Evolutionary conservation across 2,113 vertebrate species (phyloP), one percentile per base, ranked within the genome.

Genomic region (Halcyon malimbica): DNA sequence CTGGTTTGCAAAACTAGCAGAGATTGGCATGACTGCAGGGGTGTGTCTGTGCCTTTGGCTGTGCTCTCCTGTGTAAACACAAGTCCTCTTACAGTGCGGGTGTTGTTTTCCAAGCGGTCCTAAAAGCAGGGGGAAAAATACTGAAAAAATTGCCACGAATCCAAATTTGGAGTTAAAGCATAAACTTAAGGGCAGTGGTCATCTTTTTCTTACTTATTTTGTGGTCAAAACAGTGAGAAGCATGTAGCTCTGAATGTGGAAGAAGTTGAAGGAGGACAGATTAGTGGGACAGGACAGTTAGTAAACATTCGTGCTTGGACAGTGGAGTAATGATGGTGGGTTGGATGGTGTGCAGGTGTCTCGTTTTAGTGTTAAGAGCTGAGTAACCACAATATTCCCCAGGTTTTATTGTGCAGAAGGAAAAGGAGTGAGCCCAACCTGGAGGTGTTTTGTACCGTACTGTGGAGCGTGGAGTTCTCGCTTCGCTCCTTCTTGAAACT

Each of bases 51-150:
- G 85, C 46, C 75, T 88, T 76, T 74, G 67, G 67, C 87, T 1
- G 10, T 44, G 64, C 41, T 95, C 24, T 81, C 75, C 48, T 88
- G 33, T 0, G 0, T 81, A 50, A 87, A 92, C n/a, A 28, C 41
- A 65, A 46, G 56, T 46, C 28, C 3, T 39, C 17, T 46, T 56
- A 11, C 11, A 23, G 28, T 54, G 44, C 29, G 44, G 88, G 33
- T 95, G 91, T 90, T 35, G 39, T 59, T 94, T 85, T 71, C 87
- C 94, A 92, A 89, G 62, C 89, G 12, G 10, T 62, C 37, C 63
- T 73, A 67, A 67, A 73, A 93, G 24, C 56, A 57, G 56, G 35
- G 33, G 10, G 21, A 48, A 20, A 80, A 74, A 82, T 48, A 64
- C 62, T 85, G 87, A 67, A 83, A 90, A 87, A 46, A 83, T 51